These are phyloP conservation scores for Agriotes lineatus DNA, from an alignment of 2,888 invertebrate genomes.

Conservation along the genomic window DNA sequence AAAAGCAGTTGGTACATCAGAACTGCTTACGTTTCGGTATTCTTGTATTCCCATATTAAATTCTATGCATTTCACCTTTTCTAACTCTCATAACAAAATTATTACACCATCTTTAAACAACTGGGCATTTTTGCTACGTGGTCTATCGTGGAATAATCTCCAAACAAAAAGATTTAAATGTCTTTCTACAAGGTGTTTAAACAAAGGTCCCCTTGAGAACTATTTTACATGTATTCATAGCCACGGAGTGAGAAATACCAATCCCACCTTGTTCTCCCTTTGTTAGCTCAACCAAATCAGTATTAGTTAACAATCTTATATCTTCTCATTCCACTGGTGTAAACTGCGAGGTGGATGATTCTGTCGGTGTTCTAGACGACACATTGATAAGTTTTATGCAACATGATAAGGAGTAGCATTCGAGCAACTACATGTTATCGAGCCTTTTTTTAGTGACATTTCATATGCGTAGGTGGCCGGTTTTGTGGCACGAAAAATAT, in stretches of 20 bases:
- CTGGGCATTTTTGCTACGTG: background rate
- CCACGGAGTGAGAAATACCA: background rate
- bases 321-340: constrained; percentile 40
- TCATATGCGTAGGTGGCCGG: background rate
- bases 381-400: background rate
- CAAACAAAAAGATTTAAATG: background rate
- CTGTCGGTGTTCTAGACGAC: constrained; percentile 1
- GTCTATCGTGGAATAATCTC: background rate
- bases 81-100: background rate
- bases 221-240: constrained; percentile 23
- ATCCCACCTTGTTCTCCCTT: constrained; percentile 31
- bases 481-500: background rate
- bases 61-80: no score
- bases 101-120: background rate
- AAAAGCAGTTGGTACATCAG: background rate
- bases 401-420: background rate
- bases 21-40: background rate
- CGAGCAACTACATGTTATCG: background rate
- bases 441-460: background rate
- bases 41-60: no score
- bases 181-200: background rate
- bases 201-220: constrained; percentile 7
- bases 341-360: constrained; percentile 45
- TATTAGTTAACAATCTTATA: constrained; percentile 44
- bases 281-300: constrained; percentile 36